Base-by-base conservation (phyloP, 2,888 invertebrate species). In the Dermolepida albohirtum region DNA sequence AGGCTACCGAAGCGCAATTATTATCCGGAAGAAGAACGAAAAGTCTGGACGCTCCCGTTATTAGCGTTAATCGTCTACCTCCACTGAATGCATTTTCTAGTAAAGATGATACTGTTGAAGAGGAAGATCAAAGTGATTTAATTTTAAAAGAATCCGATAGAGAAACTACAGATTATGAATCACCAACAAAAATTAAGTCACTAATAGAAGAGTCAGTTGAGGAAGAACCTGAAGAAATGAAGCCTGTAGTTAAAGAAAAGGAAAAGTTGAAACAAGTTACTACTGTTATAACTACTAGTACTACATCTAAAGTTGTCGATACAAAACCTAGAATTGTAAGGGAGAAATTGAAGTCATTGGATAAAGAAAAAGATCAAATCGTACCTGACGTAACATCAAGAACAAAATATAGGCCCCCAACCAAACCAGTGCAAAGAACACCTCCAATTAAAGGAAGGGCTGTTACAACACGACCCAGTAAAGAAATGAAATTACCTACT, bases 21-120 rank as follows among this genome's bases (percentile, higher is more conserved):
- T 89, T 90, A 6, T 84, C 90, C 2, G 90, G 92, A 65, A 86
- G 94, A 62, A 86, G 94, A 75, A 92, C 94, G 0, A 94, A 94
- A 82, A 94, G 94, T 68, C 85, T 95, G 72, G 95, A 95, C 76
- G 91, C 94, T 1, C 92, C 94, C 0, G 90, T 94, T 17, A 93
- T 95, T 77, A 90, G 93, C 16, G 83, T 94, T 34, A 92, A 91
- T 80, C 87, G 90, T 76, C 82, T 95, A 47, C 94, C 94, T 12
- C 91, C 93, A 6, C 89, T 92, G 81, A 93, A 94, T 82, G 92
- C 94, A 0, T 94, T 94, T 80, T 95, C 94, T 1, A 93, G 94
- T 22, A 94, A 94, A 83, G 95, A 95, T 79, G 95, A 95, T 79
- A 95, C 95, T 0, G 90, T 95, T 0, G 94, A 91, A 74, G 89